Evolutionary conservation across 1,140 invertebrate genomes (phyloP).

Genomic region (Drusus annulatus): DNA sequence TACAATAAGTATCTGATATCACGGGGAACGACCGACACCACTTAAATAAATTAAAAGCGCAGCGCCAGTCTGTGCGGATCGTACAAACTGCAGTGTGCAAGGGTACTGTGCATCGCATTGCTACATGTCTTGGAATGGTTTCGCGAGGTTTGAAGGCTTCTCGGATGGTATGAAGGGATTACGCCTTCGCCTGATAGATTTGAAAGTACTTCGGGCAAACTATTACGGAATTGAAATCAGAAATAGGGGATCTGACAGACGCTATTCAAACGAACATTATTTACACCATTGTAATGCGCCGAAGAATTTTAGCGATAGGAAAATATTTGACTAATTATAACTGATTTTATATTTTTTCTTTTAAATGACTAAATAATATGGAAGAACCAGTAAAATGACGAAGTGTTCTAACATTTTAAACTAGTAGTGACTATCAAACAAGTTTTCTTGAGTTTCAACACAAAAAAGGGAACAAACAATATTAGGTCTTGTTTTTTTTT

Average conservation of each 20-base stretch:
- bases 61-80: conserved; percentile 5
- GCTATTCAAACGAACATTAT: too few relatives aligned
- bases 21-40: conserved; percentile 47
- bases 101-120: neutral
- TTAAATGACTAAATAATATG: too few relatives aligned
- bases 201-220: conserved; percentile 12
- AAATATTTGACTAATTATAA: too few relatives aligned
- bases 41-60: conserved; percentile 59
- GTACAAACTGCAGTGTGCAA: neutral
- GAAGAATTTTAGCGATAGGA: too few relatives aligned
- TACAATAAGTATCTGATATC: conserved; percentile 53
- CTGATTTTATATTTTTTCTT: too few relatives aligned
- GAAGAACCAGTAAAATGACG: too few relatives aligned
- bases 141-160: conserved; percentile 54
- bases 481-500: too few relatives aligned
- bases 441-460: too few relatives aligned
- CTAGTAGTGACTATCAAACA: too few relatives aligned
- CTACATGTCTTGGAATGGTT: conserved; percentile 45
- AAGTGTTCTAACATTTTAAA: too few relatives aligned
- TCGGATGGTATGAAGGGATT: conserved; percentile 38
- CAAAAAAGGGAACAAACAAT: too few relatives aligned
- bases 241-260: neutral
- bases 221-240: conserved; percentile 24
- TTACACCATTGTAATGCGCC: too few relatives aligned
- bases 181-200: conserved; percentile 15